Conservation (phyloP, 1,140 invertebrate species). For the Palaemon carinicauda region DNA sequence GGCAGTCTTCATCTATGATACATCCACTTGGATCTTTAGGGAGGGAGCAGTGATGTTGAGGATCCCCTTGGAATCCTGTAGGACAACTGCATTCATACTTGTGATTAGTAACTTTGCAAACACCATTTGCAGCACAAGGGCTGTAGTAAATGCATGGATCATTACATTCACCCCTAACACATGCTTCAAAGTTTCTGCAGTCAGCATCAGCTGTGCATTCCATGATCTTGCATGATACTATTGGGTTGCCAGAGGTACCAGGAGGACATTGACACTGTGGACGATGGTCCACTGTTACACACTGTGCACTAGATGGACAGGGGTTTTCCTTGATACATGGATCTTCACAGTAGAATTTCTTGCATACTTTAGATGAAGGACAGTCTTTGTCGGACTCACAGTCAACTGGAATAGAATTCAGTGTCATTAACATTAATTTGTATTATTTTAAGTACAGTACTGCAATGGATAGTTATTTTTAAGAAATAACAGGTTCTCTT, state of each 20-base stretch:
- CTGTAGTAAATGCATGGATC: conserved; percentile 75
- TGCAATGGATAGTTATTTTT: neutral
- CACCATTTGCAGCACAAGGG: conserved; percentile 61
- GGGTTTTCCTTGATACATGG: conserved; percentile 64
- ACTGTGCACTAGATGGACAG: conserved; percentile 64
- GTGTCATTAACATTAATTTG: neutral
- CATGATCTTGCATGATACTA: conserved; percentile 54
- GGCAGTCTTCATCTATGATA: conserved; percentile 57
- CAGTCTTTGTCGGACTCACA: conserved; percentile 60
- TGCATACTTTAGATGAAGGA: conserved; percentile 43
- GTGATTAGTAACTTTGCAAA: conserved; percentile 59
- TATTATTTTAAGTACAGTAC: too few species aligned
- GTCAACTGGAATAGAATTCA: conserved; percentile 68
- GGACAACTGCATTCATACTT: conserved; percentile 59
- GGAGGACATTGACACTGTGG: conserved; percentile 61
- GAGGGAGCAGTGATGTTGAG: conserved; percentile 54
- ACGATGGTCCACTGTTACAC: conserved; percentile 60
- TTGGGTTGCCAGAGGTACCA: conserved; percentile 61
- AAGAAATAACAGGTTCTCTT: neutral
- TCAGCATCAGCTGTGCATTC: conserved; percentile 82
- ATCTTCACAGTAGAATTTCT: conserved; percentile 49
- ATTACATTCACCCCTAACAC: conserved; percentile 77
- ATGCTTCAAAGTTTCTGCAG: conserved; percentile 77
- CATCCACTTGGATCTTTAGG: conserved; percentile 61
- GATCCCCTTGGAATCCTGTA: conserved; percentile 60